phyloP scores from a whole-genome alignment of 2,113 vertebrate genomes.

The Ceyx margarethae region DNA sequence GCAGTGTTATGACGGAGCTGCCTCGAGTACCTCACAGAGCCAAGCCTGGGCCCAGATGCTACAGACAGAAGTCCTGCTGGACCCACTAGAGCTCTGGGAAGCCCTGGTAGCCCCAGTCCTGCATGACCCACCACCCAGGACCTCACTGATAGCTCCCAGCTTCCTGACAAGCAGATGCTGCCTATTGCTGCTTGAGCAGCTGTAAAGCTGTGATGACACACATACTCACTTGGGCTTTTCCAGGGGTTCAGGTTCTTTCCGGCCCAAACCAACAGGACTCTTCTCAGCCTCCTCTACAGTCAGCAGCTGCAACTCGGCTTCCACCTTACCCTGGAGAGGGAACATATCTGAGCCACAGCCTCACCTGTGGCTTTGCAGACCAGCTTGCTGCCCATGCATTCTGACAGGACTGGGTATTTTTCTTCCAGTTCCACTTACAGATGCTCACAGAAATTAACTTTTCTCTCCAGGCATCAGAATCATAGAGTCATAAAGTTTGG shows the following conservation, averaged over 20 bases:
- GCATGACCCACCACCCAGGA: not conserved
- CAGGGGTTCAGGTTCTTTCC: slow-evolving; percentile 90
- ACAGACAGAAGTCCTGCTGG: not conserved
- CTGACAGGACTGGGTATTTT: not conserved
- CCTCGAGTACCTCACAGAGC: not conserved
- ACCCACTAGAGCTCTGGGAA: not conserved
- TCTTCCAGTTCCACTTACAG: not conserved
- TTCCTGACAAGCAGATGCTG: not conserved
- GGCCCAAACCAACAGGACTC: slow-evolving; percentile 84
- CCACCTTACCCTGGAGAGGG: slow-evolving; percentile 88
- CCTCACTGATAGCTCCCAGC: not conserved
- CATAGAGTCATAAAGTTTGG: no score
- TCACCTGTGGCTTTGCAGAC: not conserved
- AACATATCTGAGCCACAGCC: not conserved
- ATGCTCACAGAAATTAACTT: not conserved
- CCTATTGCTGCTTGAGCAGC: not conserved
- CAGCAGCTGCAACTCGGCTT: slow-evolving; percentile 90
- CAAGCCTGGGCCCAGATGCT: not conserved
- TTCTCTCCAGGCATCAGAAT: not conserved
- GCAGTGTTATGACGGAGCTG: not conserved
- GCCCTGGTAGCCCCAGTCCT: not conserved
- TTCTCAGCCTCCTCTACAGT: slow-evolving; percentile 87
- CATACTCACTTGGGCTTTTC: slow-evolving; percentile 89
- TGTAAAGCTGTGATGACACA: not conserved
- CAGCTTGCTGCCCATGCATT: not conserved